Conservation (phyloP, 2,797 vertebrate genomes). For the Oreortyx pictus region DNA sequence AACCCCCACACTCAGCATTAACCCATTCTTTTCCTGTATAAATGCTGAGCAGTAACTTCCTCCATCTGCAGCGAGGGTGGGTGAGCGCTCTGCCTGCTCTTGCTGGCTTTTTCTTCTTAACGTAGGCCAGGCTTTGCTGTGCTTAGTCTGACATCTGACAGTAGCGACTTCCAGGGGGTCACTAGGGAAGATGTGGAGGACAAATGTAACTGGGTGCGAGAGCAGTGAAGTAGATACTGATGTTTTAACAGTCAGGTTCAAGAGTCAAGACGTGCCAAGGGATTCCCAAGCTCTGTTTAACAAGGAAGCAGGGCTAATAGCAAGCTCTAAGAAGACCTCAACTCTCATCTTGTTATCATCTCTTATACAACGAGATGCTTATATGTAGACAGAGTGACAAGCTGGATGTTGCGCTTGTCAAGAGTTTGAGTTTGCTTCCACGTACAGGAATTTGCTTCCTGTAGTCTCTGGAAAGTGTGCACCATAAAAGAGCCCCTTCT, state of each 20-base stretch:
- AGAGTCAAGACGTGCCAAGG: accelerated
- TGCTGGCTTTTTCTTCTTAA: neutral
- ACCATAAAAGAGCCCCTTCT: neutral
- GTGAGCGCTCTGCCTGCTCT: neutral
- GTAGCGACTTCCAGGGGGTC: neutral
- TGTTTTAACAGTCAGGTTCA: neutral
- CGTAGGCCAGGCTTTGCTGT: neutral
- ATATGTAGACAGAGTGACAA: neutral
- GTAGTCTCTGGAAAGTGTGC: neutral
- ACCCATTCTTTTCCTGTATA: neutral
- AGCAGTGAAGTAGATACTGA: neutral
- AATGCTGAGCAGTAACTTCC: neutral
- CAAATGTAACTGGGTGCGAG: neutral
- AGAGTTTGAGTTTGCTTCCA: neutral
- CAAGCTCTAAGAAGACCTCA: neutral
- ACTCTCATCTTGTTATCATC: neutral
- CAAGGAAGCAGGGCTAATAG: neutral
- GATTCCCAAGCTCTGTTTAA: neutral
- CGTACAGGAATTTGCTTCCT: neutral
- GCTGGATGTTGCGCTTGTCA: neutral
- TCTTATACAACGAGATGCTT: neutral
- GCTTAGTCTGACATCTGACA: neutral
- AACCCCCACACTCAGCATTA: neutral
- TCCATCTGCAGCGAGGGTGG: neutral
- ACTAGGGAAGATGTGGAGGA: neutral